These are phyloP conservation scores for Anagyrus pseudococci DNA, from an alignment of 2,888 invertebrate genomes.

Conservation along the genomic window DNA sequence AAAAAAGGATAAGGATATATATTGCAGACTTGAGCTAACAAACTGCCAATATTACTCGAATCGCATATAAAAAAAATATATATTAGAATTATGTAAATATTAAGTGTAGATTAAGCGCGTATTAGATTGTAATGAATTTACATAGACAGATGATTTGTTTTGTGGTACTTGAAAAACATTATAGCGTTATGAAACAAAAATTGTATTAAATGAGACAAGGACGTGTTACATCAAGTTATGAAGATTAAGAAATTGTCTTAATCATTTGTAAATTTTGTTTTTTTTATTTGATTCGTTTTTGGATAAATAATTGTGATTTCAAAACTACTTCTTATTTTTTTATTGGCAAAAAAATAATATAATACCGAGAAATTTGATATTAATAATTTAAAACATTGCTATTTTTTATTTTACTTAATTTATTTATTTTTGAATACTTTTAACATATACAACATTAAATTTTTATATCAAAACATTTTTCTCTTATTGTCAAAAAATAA, in stretches of 20 bases:
- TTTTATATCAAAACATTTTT: too few relatives aligned
- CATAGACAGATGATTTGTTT: constrained; percentile 31
- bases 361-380: constrained; percentile 30
- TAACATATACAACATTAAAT: too few relatives aligned
- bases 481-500: too few relatives aligned
- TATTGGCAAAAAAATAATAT: constrained; percentile 11
- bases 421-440: too few relatives aligned
- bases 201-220: constrained; percentile 2
- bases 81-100: constrained; percentile 51
- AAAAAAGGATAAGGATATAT: constrained; percentile 35
- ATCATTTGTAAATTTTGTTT: constrained; percentile 24
- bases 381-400: too few relatives aligned
- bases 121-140: constrained; percentile 32
- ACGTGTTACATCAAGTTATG: constrained; percentile 24
- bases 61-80: constrained; percentile 44
- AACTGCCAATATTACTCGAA: constrained; percentile 57
- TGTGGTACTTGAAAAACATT: constrained; percentile 26
- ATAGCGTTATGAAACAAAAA: constrained; percentile 15
- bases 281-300: constrained; percentile 21
- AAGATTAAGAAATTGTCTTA: constrained; percentile 12
- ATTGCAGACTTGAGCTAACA: constrained; percentile 56
- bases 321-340: constrained; percentile 23
- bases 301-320: constrained; percentile 16
- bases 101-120: constrained; percentile 40
- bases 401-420: too few relatives aligned